Conservation (phyloP, 2,797 vertebrate genomes). For the Eutrigla gurnardus region DNA sequence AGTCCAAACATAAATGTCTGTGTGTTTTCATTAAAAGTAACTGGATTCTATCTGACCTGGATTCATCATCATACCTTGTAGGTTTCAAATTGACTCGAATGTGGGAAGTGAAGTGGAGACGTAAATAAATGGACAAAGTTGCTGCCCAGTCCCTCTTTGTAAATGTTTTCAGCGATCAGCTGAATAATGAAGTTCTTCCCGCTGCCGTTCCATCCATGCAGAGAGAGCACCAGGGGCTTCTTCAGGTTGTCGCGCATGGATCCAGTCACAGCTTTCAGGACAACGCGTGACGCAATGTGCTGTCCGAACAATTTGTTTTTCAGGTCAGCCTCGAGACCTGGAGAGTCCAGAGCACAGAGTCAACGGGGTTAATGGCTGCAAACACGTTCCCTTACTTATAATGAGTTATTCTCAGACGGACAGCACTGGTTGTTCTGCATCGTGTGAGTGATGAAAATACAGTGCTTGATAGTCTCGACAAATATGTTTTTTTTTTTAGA, state of each 20-base stretch:
- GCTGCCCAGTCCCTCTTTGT: conserved; percentile 88
- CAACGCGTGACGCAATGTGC: conserved; percentile 90
- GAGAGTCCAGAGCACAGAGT: neutral
- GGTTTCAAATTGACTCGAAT: conserved; percentile 76
- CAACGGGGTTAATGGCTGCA: neutral
- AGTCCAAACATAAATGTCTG: neutral
- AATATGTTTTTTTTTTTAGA: too few relatives aligned
- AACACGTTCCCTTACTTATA: neutral
- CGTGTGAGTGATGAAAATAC: neutral
- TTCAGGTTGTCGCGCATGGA: conserved; percentile 90
- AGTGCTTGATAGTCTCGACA: too few relatives aligned
- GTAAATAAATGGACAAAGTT: conserved; percentile 91
- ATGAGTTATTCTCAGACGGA: too few relatives aligned
- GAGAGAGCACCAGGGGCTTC: conserved; percentile 92
- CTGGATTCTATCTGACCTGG: neutral
- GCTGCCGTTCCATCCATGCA: conserved; percentile 95
- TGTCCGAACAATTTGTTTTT: conserved; percentile 90
- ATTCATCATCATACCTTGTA: conserved; percentile 87
- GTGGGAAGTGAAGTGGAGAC: conserved; percentile 92
- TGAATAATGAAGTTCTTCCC: conserved; percentile 96
- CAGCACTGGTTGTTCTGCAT: neutral
- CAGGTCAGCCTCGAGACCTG: conserved; percentile 83
- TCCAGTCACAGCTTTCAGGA: conserved; percentile 89
- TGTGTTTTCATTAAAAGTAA: neutral
- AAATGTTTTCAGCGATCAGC: conserved; percentile 88